Base-by-base conservation (phyloP, 2,113 vertebrate species). In the Rhinogobius similis region DNA sequence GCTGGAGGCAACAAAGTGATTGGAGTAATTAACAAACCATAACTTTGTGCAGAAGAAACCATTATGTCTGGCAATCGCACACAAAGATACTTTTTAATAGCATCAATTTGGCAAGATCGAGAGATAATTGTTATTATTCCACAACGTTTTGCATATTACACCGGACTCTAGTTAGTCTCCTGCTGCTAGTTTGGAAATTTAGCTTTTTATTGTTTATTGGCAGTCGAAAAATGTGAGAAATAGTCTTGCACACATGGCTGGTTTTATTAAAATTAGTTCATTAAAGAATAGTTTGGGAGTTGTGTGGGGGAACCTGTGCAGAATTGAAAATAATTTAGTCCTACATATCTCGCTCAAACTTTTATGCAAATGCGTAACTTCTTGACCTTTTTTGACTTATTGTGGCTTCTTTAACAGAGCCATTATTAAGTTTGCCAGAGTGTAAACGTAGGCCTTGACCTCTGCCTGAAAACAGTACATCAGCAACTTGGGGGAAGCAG, bases 181-280 rank as follows among this genome's bases (percentile, higher is more conserved):
- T 75, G 50, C 64, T 29, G 7, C 27, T 56, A 67, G 48, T 58
- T 75, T 67, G 26, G 16, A 77, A 71, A 74, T 71, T 68, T 59
- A 67, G 76, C 79, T 66, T 76, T 74, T 81, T 63, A 76, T 83
- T 71, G 23, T 65, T 39, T 76, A 68, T 70, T 66, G 75, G 75
- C 46, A 80, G 71, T 58, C 62, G 70, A 46, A 76, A 76, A 73
- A 74, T 73, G 68, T 18, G 0, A 78, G 62, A 61, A 75, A 68
- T 81, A 39, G 38, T 74, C 70, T 79, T 65, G 62, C 73, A 66
- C 63, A 63, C 52, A 12, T 61, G 58, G 58, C 29, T 61, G 29
- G 29, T 29, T 61, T 18, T 36, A 61, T 61, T 61, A 61, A 61
- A 61, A 61, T 61, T 11, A 61, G 58, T n/a, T 61, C 58, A 61